Percentiles rank a stretch among this genome's conserved stretches.
Conservation (phyloP, 2,797 vertebrate species). For the Muscicapa comitata region DNA sequence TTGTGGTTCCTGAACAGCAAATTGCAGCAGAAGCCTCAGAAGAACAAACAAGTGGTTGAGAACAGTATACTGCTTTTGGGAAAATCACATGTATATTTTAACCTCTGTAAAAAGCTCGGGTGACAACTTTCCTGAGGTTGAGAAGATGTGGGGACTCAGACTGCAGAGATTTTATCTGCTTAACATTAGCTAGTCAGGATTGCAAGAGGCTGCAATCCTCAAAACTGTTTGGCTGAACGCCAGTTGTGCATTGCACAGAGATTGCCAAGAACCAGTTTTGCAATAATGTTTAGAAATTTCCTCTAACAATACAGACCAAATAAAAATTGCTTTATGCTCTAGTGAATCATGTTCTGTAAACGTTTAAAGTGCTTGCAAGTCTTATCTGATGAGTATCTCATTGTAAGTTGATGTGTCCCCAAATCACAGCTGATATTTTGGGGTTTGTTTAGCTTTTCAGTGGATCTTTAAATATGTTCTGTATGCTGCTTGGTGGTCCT, state of each 20-base stretch:
- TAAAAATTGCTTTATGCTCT: background rate
- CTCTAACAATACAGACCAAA: background rate
- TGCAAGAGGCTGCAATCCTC: background rate
- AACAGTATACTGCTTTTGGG: background rate
- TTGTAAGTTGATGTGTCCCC: background rate
- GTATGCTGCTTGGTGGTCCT: constrained; percentile 32
- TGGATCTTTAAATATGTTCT: background rate
- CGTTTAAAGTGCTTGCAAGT: background rate
- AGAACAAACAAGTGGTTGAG: background rate
- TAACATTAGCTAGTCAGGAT: background rate
- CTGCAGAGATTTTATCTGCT: background rate
- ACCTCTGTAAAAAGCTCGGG: background rate
- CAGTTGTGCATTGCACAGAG: background rate
- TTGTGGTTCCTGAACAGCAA: background rate
- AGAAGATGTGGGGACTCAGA: background rate
- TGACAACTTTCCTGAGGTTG: background rate
- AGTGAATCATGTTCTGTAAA: background rate
- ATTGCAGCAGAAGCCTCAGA: background rate
- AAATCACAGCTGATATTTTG: background rate
- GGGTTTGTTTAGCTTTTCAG: background rate
- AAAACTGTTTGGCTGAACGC: constrained; percentile 22
- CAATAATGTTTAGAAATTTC: constrained; percentile 30
- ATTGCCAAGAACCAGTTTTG: constrained; percentile 35
- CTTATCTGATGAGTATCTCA: background rate
- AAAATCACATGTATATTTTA: background rate